Percentiles rank a stretch among this genome's conserved stretches.
phyloP scores from a whole-genome alignment of 2,113 vertebrate genomes.

The Eulacestoma nigropectus region DNA sequence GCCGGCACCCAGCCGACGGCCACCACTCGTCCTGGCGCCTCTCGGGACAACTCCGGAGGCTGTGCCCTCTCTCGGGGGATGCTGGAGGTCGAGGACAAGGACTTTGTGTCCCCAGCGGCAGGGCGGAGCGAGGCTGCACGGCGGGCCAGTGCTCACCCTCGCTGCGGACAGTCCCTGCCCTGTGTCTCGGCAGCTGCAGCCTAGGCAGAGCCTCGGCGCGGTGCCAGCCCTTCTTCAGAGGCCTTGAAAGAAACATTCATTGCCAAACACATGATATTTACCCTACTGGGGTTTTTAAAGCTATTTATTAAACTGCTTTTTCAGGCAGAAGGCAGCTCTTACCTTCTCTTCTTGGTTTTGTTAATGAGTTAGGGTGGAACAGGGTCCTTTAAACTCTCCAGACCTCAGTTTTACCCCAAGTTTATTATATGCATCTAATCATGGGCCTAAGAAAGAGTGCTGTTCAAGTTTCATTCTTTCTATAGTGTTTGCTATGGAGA shows the following conservation, averaged over 20 bases:
- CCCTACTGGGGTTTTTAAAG: neutral
- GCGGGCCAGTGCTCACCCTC: neutral
- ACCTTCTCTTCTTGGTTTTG: neutral
- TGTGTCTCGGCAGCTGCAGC: constrained; percentile 38
- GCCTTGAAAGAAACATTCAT: constrained; percentile 47
- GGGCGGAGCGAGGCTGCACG: neutral
- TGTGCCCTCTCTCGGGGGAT: neutral
- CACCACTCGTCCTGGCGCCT: rapidly evolving
- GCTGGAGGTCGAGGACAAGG: neutral
- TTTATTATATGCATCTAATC: neutral
- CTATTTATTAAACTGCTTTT: constrained; percentile 53
- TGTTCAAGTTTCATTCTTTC: neutral
- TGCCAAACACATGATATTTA: constrained; percentile 15
- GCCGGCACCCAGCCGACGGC: rapidly evolving
- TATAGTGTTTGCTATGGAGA: neutral
- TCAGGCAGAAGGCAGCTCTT: neutral
- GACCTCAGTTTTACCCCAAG: neutral
- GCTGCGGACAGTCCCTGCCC: constrained; percentile 4
- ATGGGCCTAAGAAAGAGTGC: neutral
- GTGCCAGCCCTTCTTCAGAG: constrained; percentile 10
- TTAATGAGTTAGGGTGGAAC: neutral
- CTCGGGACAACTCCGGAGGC: neutral
- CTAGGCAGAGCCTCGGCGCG: neutral
- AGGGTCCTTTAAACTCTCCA: neutral
- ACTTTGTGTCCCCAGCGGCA: neutral